Evolutionary conservation across 1,140 invertebrate species (phyloP), one percentile per base, ranked within the genome.

Genomic region (Achatina immaculata): DNA sequence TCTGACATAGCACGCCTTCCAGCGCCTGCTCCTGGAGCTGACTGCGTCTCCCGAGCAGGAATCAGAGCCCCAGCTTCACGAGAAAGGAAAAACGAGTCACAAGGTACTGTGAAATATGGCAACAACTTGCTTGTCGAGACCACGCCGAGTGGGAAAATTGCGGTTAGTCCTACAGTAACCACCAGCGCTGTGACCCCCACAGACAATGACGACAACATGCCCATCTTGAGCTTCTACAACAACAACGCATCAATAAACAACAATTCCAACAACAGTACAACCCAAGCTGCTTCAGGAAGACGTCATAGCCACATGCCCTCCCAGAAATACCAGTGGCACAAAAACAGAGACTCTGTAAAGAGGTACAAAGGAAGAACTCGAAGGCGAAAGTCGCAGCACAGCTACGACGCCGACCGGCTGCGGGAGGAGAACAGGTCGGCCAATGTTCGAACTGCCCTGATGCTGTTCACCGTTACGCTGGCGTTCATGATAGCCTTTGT

Each of bases 401-500:
- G 31, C 16, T 81, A 71, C 66, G 82, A 85, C 38, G 80, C 81
- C 0, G 84, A 85, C 21, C 75, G 81, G 28, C 43, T 83, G n/a
- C 48, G 83, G 9, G 83, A 86, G 42, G 83, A 86, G 77, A 83
- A 83, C 28, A 82, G 85, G 34, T 82, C 83, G 28, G 85, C 86
- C 28, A 90, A 90, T 62, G 84, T 88, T 21, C 85, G 86, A 72
- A 89, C 88, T 9, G 89, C 88, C 38, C 77, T 86, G 34, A 89
- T 89, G 88, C 43, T 90, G 45, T 90, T 88, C 72, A 85, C 86
- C 1, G 87, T 88, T 31, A 88, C 88, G 28, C 48, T 90, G 3
- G 86, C 88, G 1, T 90, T 88, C 72, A 82, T 90, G 40, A 78
- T 88, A 28, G 88, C 87, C n/a, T 90, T 88, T 77, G 72, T 85